These are phyloP conservation scores for Antechinus flavipes DNA, from an alignment of 2,113 vertebrate genomes.

Conservation along the genomic window DNA sequence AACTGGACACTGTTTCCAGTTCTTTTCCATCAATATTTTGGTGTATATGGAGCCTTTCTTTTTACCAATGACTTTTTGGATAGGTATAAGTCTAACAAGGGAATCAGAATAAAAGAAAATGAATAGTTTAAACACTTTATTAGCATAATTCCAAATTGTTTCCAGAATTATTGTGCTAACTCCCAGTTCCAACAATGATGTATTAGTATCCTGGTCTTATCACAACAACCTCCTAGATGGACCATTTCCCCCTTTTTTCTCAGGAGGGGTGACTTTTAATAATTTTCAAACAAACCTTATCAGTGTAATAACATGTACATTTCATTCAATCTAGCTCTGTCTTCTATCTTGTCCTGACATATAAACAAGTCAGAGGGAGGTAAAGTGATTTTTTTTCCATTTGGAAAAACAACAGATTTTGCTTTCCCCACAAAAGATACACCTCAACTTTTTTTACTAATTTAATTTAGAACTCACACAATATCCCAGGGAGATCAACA, in stretches of 20 bases:
- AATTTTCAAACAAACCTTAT: neutral
- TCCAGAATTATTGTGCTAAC: neutral
- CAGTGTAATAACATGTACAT: neutral
- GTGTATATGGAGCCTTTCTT: neutral
- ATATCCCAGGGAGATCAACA: neutral
- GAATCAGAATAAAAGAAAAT: neutral
- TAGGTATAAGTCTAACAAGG: neutral
- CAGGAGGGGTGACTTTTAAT: neutral
- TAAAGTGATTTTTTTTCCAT: neutral
- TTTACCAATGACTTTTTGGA: neutral
- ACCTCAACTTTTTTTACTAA: neutral
- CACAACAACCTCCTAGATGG: neutral
- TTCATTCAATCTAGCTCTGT: neutral
- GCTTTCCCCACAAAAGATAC: neutral
- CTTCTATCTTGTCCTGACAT: neutral
- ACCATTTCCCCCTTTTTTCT: neutral
- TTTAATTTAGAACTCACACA: neutral
- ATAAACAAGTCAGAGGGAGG: neutral
- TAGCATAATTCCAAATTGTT: neutral
- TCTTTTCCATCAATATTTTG: neutral
- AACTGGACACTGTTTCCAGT: neutral
- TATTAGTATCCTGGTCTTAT: neutral
- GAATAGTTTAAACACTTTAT: neutral
- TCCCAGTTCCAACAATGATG: neutral
- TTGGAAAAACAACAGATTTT: neutral